Evolutionary conservation across 2,888 invertebrate genomes (phyloP), one percentile per base, ranked within the genome.

Genomic region (Xanthia togata): DNA sequence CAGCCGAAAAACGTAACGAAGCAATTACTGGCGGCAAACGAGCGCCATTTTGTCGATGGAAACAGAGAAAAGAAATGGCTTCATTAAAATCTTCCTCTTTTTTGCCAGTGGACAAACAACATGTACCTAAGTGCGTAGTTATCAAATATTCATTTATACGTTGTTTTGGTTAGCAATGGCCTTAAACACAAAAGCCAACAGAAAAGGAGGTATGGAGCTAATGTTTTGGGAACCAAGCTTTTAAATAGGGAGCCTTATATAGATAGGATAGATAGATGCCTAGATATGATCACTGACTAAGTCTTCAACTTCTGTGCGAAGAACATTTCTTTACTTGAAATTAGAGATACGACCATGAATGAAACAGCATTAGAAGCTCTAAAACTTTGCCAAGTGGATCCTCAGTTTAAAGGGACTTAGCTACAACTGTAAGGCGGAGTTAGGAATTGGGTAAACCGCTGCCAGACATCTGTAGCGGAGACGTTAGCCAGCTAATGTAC

Each of bases 21-120:
- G 93, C 94, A 93, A 94, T 94, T 93, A 93, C 92, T 84, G 88
- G 84, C 87, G 89, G 86, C 91, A 90, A 91, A 90, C 90, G 91
- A 87, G 82, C 88, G 87, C 84, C 83, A 83, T 87, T 88, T 87
- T 87, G 86, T 81, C 86, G 84, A 87, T 83, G 83, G 73, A 87
- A 87, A 85, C 86, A 87, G 87, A 88, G 84, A 88, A 90, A 92
- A 90, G 90, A 89, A 91, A 92, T 89, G 84, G 90, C 90, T 91
- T 91, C 91, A 91, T 91, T 91, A 88, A 91, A 90, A 91, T 89
- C 82, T 81, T 86, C 86, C 79, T 77, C 80, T 86, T 80, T 79
- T 86, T 88, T 84, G 81, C 74, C 81, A 87, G 80, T 85, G 83
- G 87, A 86, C 84, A 85, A 87, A 87, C 87, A 88, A 81, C 64